Evolutionary conservation across 1,140 invertebrate genomes (phyloP), one percentile per base, ranked within the genome.

Genomic region (Zeugodacus cucurbitae): DNA sequence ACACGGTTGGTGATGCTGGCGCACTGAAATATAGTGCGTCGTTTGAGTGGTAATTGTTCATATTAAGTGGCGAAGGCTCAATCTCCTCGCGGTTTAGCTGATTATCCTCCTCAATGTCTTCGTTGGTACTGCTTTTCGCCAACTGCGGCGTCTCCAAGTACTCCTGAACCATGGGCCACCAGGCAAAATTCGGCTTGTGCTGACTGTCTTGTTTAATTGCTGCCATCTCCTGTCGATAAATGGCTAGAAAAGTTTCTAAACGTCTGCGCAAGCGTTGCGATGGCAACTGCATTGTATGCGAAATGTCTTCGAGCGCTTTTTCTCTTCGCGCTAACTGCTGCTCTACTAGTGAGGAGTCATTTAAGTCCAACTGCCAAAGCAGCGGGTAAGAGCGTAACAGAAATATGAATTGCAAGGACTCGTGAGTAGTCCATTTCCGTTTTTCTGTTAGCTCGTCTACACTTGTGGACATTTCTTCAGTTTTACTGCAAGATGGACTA

Each of bases 381-480:
- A 87, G 17, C 3, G 85, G 37, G 58, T 88, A 44, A 44, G 85
- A 20, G 34, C 85, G 32, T 20, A 89, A 22, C 4, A 89, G 34
- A 20, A 74, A 29, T 32, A 89, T 37, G 62, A 89, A 89, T 26
- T 78, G 34, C n/a, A 82, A 78, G 29, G 88, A 74, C 17, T 74
- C 86, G 20, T 82, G 37, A 11, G 86, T 87, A 22, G 86, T 78
- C 88, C 88, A 89, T 62, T 34, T 87, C 32, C 59, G n/a, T 44
- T 41, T 57, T 41, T 87, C 58, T 7, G 8, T 11, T 32, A 67
- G 0, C 32, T 34, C 64, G 3, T 26, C 11, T 1, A 22, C 20
- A 74, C 20, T 74, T 74, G 67, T 22, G 4, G 34, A 37, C 1
- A 32, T 41, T 0, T 22, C 34, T 74, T 37, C 37, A 41, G 4